Evolutionary conservation across 2,797 vertebrate genomes (phyloP).

Genomic region (Macropus fuliginosus): DNA sequence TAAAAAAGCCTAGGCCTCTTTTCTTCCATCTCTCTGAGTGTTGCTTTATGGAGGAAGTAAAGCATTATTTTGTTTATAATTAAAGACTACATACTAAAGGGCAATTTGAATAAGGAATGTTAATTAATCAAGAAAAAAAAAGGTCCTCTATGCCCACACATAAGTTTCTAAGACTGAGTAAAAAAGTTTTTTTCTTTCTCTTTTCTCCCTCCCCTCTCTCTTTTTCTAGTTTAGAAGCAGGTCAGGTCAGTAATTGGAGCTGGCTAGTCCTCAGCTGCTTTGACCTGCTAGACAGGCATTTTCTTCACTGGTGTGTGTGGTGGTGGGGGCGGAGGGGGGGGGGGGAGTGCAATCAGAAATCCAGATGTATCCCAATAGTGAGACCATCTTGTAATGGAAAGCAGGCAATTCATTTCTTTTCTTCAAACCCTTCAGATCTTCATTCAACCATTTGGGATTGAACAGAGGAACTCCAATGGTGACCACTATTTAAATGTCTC

Average conservation of each 20-base stretch:
- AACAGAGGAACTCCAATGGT: slow-evolving; percentile 39
- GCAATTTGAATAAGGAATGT: slow-evolving; percentile 78
- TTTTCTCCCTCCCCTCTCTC: slow-evolving; percentile 31
- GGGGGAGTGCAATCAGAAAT: slow-evolving; percentile 82
- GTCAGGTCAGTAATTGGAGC: slow-evolving; percentile 83
- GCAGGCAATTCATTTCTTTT: slow-evolving; percentile 72
- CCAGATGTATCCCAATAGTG: slow-evolving; percentile 78
- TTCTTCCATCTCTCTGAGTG: slow-evolving; percentile 76
- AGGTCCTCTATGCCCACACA: slow-evolving; percentile 62
- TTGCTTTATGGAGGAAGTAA: slow-evolving; percentile 77
- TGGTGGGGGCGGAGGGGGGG: background rate
- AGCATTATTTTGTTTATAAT: slow-evolving; percentile 79
- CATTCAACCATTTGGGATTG: slow-evolving; percentile 61
- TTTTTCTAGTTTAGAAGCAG: slow-evolving; percentile 77
- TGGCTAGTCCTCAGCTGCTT: slow-evolving; percentile 80
- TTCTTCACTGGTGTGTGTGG: slow-evolving; percentile 74
- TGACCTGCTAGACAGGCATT: slow-evolving; percentile 81
- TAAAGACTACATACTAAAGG: slow-evolving; percentile 75
- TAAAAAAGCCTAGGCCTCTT: slow-evolving; percentile 65
- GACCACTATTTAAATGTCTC: slow-evolving; percentile 40
- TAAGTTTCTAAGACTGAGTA: slow-evolving; percentile 75
- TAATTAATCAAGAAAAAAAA: slow-evolving; percentile 78
- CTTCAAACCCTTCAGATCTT: slow-evolving; percentile 70
- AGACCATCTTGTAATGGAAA: slow-evolving; percentile 71
- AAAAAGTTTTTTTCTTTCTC: slow-evolving; percentile 71